Base-by-base conservation (phyloP, 2,797 vertebrate genomes). In the Poeciliopsis turneri region DNA sequence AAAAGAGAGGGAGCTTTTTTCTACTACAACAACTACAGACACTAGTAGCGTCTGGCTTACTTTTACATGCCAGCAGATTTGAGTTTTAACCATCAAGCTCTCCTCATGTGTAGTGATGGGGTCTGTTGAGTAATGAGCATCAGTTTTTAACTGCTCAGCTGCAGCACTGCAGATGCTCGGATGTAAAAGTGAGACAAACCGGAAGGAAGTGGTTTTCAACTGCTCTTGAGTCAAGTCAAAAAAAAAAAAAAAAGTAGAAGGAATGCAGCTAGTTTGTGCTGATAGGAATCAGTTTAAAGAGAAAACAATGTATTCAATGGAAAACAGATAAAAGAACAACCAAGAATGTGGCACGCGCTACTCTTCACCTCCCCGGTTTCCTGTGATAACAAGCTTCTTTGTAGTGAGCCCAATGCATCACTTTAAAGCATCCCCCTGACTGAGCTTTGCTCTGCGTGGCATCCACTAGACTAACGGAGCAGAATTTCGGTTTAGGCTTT, bases 161-260 rank as follows among this genome's bases (percentile, higher is more conserved):
- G 84, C 77, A 82, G 75, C 30, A 55, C 79, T 84, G 84, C 84
- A 84, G 81, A 68, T 69, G 75, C 73, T 77, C 20, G 0, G 59
- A 77, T 82, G 74, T 80, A 39, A 76, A 47, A 71, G 20, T 77
- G 11, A 81, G 77, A 74, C 59, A 74, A 57, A 61, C 74, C 46
- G 92, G 93, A 92, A 95, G 95, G 95, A 95, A 94, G 95, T 93
- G 95, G 94, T 94, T 89, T 82, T 81, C 68, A 77, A 55, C 53
- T 41, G 55, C 16, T 36, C 81, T 77, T 84, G 71, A 15, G 86
- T 84, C 86, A 79, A 51, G 78, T 70, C 46, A 71, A 72, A 77
- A 75, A 73, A 18, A 73, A 28, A 45, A 74, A 55, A 77, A 75
- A 73, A 20, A 73, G 36, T 23, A 30, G n/a, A 59, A 47, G 10